Evolutionary conservation across 2,888 invertebrate species (phyloP), one percentile per base, ranked within the genome.

Genomic region (Vannuccia rotundouncinata): DNA sequence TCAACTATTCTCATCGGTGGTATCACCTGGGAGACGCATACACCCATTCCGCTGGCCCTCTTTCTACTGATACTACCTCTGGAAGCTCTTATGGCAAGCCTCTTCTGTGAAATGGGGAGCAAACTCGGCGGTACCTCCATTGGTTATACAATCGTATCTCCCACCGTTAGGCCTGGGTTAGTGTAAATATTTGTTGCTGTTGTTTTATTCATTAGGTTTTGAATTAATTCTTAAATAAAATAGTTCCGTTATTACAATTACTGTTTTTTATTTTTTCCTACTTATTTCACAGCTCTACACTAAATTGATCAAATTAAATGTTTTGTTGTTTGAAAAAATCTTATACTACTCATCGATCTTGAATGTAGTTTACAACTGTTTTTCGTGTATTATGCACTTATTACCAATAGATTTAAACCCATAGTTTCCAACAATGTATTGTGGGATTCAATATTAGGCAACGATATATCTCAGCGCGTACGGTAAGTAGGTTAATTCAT

Each of bases 91-190:
- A 83, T 85, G 0, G 81, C 85, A 29, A 86, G 86, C 80, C 83
- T 88, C 13, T 84, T 87, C 80, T 84, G 84, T 83, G 85, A 86
- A 76, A 81, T 88, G n/a, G 86, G 86, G 13, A 83, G 85, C 31
- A 83, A 83, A 31, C 84, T 88, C 5, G 88, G 88, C 45, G 88
- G 88, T 2, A 87, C 87, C 0, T 87, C 86, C 80, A 85, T 85
- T 79, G 87, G 87, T 22, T 88, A 87, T 84, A 87, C 85, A 5
- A 80, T 88, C n/a, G 86, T 88, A 27, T 85, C 85, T 30, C 88
- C 88, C n/a, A 84, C 85, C 2, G 84, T 85, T 10, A 82, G 84
- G 10, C 83, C 83, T 73, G 85, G 84, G 87, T 87, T 82, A 82
- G 84, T n/a, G n/a, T n/a, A n/a, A n/a, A n/a, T n/a, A n/a, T n/a